Percentiles rank a stretch among this genome's conserved stretches.
phyloP scores from a whole-genome alignment of 2,797 vertebrate species.

The Enteromius fasciolatus region DNA sequence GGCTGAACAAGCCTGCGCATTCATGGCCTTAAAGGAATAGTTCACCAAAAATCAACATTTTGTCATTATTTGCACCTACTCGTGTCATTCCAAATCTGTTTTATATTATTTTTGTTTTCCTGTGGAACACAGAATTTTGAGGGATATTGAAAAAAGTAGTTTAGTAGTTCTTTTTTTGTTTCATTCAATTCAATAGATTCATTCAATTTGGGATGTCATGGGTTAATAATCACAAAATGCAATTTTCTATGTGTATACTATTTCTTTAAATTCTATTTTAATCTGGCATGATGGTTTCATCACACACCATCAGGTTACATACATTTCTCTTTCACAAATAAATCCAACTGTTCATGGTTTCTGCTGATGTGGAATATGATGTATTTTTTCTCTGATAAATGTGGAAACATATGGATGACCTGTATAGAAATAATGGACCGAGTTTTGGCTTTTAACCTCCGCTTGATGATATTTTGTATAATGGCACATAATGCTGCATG shows the following conservation, averaged over 20 bases:
- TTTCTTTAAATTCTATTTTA: background rate
- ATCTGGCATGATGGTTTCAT: background rate
- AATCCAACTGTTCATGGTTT: background rate
- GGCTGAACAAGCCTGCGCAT: background rate
- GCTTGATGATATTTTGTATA: conserved; percentile 28
- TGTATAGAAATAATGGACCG: conserved; percentile 6
- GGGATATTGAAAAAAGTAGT: too few species aligned
- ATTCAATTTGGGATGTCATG: background rate
- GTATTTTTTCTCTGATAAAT: conserved; percentile 3
- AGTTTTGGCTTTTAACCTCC: conserved; percentile 20
- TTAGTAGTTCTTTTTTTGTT: too few species aligned
- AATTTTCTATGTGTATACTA: background rate
- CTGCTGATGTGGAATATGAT: conserved; percentile 16
- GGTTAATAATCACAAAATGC: conserved; percentile 4
- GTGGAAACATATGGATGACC: conserved; percentile 32
- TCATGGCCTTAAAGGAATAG: background rate
- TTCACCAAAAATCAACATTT: background rate
- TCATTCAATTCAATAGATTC: too few species aligned
- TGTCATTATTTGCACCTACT: conserved; percentile 7
- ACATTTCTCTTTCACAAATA: too few species aligned
- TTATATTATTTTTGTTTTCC: background rate
- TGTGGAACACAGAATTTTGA: background rate
- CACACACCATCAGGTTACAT: background rate
- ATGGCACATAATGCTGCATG: conserved; percentile 27
- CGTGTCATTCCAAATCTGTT: background rate